Base-by-base conservation (phyloP, 2,888 invertebrate genomes). In the Mythimna impura region DNA sequence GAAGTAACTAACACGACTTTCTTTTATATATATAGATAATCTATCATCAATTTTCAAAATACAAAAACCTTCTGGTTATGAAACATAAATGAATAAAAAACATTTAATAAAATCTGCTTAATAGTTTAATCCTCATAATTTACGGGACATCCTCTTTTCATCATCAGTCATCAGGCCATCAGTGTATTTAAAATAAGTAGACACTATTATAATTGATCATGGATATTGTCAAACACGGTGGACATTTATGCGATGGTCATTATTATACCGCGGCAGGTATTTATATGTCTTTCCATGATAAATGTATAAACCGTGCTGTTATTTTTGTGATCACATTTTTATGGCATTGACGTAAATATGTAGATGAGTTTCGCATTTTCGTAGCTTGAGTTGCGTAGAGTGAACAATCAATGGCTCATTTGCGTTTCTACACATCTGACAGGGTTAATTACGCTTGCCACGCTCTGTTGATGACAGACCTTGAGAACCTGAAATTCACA, bases 121-220 rank as follows among this genome's bases (percentile, higher is more conserved):
- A 30, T 25, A 63, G 12, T 76, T 36, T 52, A 61, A 40, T 36
- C 25, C 20, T 57, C 25, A 67, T 71, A 12, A 62, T 61, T 66
- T 47, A 61, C 10, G 17, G 58, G 12, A 66, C 57, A 68, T 78
- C 67, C 78, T 73, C 50, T 50, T 65, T 77, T 57, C 47, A 47
- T 47, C 17, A 20, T 20, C 47, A 14, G 17, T 20, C 47, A 47
- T 66, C 70, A 66, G 66, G 76, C 54, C 70, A 76, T 55, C 60
- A 66, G 9, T 52, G 57, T 72, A 60, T 79, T 76, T 55, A 70
- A 71, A 75, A 81, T 74, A 74, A 71, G 30, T 64, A 69, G 30
- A 66, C 9, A 67, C 75, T 71, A 78, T 54, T 70, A 66, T 81
- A 71, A 81, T 71, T 75, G 71, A 73, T 69, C 73, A 67, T 52